A percentile compares a stretch with the other conserved stretches of the same genome.
Conservation (phyloP, 2,888 invertebrate species). For the Eulithis testata region DNA sequence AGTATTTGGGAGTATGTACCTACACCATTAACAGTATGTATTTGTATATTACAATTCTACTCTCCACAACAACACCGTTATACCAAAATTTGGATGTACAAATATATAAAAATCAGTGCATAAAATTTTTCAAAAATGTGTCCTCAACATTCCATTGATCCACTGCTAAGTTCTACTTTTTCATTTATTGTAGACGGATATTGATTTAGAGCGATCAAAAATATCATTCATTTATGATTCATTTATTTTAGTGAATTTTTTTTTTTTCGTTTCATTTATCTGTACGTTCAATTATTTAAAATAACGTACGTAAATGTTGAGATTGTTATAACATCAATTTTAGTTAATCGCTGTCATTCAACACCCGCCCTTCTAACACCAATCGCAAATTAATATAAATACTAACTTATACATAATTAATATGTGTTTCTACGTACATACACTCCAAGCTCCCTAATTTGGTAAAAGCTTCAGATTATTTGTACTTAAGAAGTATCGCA, state of each 20-base stretch:
- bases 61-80: conserved; percentile 67
- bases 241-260: not conserved
- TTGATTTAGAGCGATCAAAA: conserved; percentile 17
- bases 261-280: not conserved
- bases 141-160: conserved; percentile 64
- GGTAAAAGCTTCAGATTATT: conserved; percentile 28
- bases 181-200: conserved; percentile 40
- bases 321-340: not conserved
- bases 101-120: conserved; percentile 81
- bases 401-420: conserved; percentile 26
- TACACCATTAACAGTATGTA: conserved; percentile 44
- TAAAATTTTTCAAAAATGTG: conserved; percentile 82
- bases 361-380: conserved; percentile 43
- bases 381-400: conserved; percentile 52
- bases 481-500: conserved; percentile 1
- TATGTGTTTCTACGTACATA: conserved; percentile 32
- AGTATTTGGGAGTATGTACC: not conserved
- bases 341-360: conserved; percentile 19
- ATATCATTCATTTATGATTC: conserved; percentile 4
- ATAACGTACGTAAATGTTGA: not conserved
- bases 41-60: conserved; percentile 49
- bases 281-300: conserved; percentile 5
- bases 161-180: conserved; percentile 50
- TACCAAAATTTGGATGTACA: conserved; percentile 75
- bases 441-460: conserved; percentile 36